Evolutionary conservation across 2,113 vertebrate genomes (phyloP), one percentile per base, ranked within the genome.

Genomic region (Electrona antarctica): DNA sequence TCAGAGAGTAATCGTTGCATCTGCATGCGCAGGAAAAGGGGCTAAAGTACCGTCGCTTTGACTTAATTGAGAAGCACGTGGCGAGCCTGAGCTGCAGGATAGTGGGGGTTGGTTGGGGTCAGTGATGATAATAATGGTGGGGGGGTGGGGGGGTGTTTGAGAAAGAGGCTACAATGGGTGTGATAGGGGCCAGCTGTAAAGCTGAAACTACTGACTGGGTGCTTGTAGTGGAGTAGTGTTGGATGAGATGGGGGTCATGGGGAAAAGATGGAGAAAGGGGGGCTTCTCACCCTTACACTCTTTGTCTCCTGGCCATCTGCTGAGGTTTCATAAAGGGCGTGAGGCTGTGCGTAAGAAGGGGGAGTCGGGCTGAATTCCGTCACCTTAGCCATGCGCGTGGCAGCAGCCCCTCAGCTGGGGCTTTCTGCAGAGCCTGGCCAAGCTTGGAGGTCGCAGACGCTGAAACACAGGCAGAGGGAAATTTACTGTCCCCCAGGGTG

Each of bases 231-330:
- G 57, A 63, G 52, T 71, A 72, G 21, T 58, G 68, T 14, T 41
- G 69, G 57, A 46, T 13, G 48, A 12, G 49, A 60, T 48, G 52
- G 54, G 64, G n/a, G 55, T 62, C 29, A 45, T 6, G 7, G 48
- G 15, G 51, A 55, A 41, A 41, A 41, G 33, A 41, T 41, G 33
- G 33, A 41, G 33, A 41, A 41, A 41, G 61, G 74, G 74, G 57
- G 51, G 59, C 74, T 69, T 82, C 83, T 75, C 81, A 60, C 82
- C 73, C 69, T 69, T 68, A 77, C 80, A 74, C 71, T 78, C 77
- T 89, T 84, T 89, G 83, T 89, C 79, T 83, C 64, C 33, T 2
- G 51, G 74, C 83, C 86, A 90, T 90, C 88, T 90, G 88, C 88
- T 85, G 55, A 64, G 48, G 49, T 80, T 87, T 80, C 74, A 78